Conservation (phyloP, 2,888 invertebrate species). For the Anorthoa munda region DNA sequence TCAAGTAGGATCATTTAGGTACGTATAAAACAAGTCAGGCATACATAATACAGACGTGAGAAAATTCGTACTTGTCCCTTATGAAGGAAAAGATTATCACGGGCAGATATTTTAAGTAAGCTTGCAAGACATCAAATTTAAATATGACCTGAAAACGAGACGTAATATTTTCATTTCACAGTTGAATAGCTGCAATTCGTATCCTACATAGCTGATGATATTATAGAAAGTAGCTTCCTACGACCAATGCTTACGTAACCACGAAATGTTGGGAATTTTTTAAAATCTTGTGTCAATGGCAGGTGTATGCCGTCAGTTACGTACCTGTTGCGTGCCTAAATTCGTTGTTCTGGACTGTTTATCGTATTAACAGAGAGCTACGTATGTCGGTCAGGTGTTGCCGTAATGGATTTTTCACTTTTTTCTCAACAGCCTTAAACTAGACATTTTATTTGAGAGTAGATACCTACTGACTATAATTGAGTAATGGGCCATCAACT, state of each 20-base stretch:
- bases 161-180: constrained; percentile 16
- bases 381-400: constrained; percentile 16
- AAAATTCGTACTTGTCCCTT: neutral
- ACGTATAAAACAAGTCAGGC: constrained; percentile 25
- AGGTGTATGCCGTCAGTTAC: neutral
- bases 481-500: neutral
- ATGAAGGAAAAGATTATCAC: constrained; percentile 1
- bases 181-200: neutral
- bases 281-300: constrained; percentile 1
- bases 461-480: neutral
- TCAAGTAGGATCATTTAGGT: constrained; percentile 37
- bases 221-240: neutral
- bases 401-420: constrained; percentile 31
- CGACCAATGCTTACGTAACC: neutral
- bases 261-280: constrained; percentile 5
- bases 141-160: neutral
- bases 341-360: constrained; percentile 10
- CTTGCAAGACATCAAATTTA: neutral
- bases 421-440: neutral
- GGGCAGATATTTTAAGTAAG: constrained; percentile 6
- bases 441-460: constrained; percentile 6
- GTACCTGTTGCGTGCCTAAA: neutral
- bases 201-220: neutral
- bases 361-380: constrained; percentile 30
- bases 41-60: constrained; percentile 21